Conservation (phyloP, 2,888 invertebrate species). For the Lumbricus terrestris region DNA sequence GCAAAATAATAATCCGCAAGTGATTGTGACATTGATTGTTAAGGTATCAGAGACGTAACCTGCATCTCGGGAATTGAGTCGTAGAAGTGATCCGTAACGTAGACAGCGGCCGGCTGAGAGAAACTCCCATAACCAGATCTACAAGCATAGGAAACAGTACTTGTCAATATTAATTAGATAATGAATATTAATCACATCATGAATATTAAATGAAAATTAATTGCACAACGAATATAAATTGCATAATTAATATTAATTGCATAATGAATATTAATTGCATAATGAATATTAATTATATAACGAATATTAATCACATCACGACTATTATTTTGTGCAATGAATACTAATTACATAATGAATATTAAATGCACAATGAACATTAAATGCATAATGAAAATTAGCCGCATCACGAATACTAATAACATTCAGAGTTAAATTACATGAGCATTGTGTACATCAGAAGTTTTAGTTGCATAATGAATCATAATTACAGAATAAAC, state of each 20-base stretch:
- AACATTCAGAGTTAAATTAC: not conserved
- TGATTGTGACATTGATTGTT: not conserved
- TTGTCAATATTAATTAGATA: not conserved
- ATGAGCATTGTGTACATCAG: no score
- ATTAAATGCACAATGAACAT: no score
- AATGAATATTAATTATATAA: not conserved
- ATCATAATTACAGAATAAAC: no score
- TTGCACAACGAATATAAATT: no score
- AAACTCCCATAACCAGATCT: not conserved
- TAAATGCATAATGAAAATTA: not conserved
- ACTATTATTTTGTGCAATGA: not conserved
- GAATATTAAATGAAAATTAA: not conserved
- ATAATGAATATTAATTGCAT: no score
- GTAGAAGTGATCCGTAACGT: not conserved
- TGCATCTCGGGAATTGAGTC: slow-evolving; percentile 11
- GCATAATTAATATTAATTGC: no score
- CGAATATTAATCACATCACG: not conserved
- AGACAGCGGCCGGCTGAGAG: slow-evolving; percentile 10
- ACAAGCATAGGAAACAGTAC: no score
- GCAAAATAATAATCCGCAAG: not conserved
- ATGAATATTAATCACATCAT: not conserved
- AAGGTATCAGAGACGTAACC: not conserved
- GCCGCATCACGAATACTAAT: not conserved
- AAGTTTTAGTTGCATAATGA: no score
- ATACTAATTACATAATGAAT: not conserved